Conservation (phyloP, 2,797 vertebrate species). For the Eidolon dupreanum region DNA sequence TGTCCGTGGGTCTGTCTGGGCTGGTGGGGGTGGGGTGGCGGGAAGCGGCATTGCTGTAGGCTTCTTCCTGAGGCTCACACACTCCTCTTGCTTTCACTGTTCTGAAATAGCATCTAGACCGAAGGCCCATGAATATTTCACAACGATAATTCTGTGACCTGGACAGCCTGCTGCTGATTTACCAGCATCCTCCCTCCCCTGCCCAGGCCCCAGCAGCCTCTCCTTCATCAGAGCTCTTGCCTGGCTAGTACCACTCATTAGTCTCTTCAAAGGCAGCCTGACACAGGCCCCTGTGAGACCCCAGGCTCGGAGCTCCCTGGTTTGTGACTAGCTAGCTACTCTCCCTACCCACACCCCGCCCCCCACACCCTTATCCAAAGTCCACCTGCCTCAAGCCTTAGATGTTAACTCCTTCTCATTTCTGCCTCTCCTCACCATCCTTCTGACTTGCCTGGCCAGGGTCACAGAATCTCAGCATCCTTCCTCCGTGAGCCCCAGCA, state of each 20-base stretch:
- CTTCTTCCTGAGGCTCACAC: slow-evolving; percentile 70
- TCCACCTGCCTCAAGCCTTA: neutral
- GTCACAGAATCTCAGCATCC: neutral
- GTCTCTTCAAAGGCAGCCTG: neutral
- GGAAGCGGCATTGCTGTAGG: slow-evolving; percentile 17
- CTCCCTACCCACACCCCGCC: neutral
- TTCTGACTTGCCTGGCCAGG: neutral
- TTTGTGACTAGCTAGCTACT: neutral
- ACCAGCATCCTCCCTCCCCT: slow-evolving; percentile 67
- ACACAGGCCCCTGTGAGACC: neutral
- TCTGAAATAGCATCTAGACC: slow-evolving; percentile 84
- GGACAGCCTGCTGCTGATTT: slow-evolving; percentile 78
- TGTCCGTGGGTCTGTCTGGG: slow-evolving; percentile 71
- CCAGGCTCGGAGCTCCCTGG: neutral
- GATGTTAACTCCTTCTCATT: neutral
- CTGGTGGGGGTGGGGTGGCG: neutral
- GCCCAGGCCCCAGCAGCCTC: slow-evolving; percentile 31
- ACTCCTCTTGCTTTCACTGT: slow-evolving; percentile 67
- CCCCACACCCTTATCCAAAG: neutral
- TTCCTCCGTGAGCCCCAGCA: neutral
- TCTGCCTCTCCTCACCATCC: neutral
- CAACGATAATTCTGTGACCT: slow-evolving; percentile 83
- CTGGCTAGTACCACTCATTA: neutral
- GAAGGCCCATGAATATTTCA: slow-evolving; percentile 86
- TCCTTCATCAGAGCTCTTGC: neutral